Percentiles rank a stretch among this genome's conserved stretches.
Evolutionary conservation across 2,113 vertebrate genomes (phyloP).

Genomic region (Oncorhynchus kisutch): DNA sequence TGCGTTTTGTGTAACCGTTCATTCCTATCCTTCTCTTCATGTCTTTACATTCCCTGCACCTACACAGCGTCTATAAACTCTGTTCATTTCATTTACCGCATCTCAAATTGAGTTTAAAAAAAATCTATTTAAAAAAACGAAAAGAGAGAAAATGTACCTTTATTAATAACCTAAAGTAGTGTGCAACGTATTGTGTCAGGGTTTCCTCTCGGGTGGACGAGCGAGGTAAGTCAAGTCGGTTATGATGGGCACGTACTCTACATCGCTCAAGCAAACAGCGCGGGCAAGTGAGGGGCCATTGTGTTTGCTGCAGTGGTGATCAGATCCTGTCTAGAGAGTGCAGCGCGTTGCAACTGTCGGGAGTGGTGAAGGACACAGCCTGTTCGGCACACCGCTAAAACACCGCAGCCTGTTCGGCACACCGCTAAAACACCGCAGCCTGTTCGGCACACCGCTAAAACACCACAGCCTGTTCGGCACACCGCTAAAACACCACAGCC

Average conservation of each 20-base stretch:
- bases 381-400: background rate
- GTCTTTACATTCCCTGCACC: slow-evolving; percentile 63
- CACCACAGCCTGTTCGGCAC: background rate
- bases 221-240: slow-evolving; percentile 70
- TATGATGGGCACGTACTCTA: slow-evolving; percentile 74
- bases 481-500: background rate
- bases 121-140: slow-evolving; percentile 7
- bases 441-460: background rate
- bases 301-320: slow-evolving; percentile 73
- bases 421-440: background rate
- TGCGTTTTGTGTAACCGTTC: slow-evolving; percentile 30
- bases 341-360: slow-evolving; percentile 47
- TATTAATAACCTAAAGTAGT: slow-evolving; percentile 73
- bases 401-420: slow-evolving; percentile 5
- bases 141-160: slow-evolving; percentile 60
- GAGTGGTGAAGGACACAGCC: background rate
- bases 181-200: slow-evolving; percentile 53
- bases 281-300: slow-evolving; percentile 72
- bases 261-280: slow-evolving; percentile 73
- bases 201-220: slow-evolving; percentile 60
- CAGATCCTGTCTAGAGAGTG: slow-evolving; percentile 68
- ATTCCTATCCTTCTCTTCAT: slow-evolving; percentile 48
- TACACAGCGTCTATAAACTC: slow-evolving; percentile 59
- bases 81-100: slow-evolving; percentile 75
- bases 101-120: slow-evolving; percentile 62